Evolutionary conservation across 1,140 invertebrate genomes (phyloP).

Genomic region (Saccostrea glomerata): DNA sequence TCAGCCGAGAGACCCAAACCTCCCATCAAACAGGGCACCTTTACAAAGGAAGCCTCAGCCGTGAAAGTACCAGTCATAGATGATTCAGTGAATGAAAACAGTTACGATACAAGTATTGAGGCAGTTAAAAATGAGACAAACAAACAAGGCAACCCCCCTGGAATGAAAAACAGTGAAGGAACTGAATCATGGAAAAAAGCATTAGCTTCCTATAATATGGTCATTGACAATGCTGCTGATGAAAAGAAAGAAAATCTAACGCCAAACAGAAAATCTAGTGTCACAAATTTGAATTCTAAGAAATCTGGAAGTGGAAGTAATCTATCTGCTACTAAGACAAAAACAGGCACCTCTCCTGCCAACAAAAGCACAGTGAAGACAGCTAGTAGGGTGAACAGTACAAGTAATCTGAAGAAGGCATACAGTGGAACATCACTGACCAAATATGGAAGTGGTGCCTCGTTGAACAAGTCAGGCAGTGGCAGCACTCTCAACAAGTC

Average conservation of each 20-base stretch:
- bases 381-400: constrained; percentile 51
- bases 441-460: constrained; percentile 63
- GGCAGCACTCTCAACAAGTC: constrained; percentile 61
- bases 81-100: constrained; percentile 21
- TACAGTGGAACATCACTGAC: constrained; percentile 58
- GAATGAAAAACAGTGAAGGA: constrained; percentile 44
- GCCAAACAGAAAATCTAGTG: constrained; percentile 13
- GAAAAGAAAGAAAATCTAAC: constrained; percentile 45
- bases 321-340: constrained; percentile 21
- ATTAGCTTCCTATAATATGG: constrained; percentile 45
- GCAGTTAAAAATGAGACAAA: constrained; percentile 56
- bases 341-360: constrained; percentile 6
- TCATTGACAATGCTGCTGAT: constrained; percentile 31
- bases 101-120: constrained; percentile 36
- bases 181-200: constrained; percentile 50
- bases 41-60: constrained; percentile 86
- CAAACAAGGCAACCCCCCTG: constrained; percentile 28
- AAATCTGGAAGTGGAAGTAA: constrained; percentile 38
- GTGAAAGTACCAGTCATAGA: constrained; percentile 60
- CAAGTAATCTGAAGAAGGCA: constrained; percentile 58
- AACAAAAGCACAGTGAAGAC: constrained; percentile 39
- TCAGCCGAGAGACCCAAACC: constrained; percentile 67
- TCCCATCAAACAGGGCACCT: constrained; percentile 88
- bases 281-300: constrained; percentile 36
- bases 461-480: constrained; percentile 58